phyloP scores from a whole-genome alignment of 2,797 vertebrate species.

The Schizopygopsis pylzovi region DNA sequence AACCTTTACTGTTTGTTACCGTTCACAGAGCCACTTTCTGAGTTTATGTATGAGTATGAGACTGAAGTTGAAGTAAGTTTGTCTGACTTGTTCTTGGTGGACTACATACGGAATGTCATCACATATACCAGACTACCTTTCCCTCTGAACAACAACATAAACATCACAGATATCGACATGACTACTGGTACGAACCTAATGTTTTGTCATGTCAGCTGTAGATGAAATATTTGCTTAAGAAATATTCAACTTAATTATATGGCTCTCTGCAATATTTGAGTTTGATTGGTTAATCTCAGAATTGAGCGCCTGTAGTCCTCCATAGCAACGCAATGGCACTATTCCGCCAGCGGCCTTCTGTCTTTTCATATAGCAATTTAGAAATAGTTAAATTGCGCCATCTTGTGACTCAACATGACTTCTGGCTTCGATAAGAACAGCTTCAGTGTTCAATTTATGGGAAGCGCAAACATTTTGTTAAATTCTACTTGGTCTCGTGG shows the following conservation, averaged over 20 bases:
- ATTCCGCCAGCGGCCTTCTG: neutral
- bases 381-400: neutral
- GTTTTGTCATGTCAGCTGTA: neutral
- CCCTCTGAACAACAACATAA: slow-evolving; percentile 10
- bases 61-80: slow-evolving; percentile 38
- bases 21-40: neutral
- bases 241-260: neutral
- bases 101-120: slow-evolving; percentile 42
- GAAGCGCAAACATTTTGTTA: neutral
- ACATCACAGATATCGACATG: slow-evolving; percentile 45
- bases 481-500: too few relatives aligned
- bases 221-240: neutral
- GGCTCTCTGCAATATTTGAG: neutral
- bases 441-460: neutral
- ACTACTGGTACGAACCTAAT: slow-evolving; percentile 57
- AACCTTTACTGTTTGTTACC: neutral
- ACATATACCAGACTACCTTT: slow-evolving; percentile 5
- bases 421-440: neutral
- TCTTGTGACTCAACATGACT: neutral
- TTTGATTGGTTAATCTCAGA: neutral
- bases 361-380: neutral
- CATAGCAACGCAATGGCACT: too few relatives aligned
- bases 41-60: neutral
- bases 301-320: too few relatives aligned
- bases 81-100: neutral